These are phyloP conservation scores for Tinamus major DNA, from an alignment of 2,797 vertebrate species.

Conservation along the genomic window DNA sequence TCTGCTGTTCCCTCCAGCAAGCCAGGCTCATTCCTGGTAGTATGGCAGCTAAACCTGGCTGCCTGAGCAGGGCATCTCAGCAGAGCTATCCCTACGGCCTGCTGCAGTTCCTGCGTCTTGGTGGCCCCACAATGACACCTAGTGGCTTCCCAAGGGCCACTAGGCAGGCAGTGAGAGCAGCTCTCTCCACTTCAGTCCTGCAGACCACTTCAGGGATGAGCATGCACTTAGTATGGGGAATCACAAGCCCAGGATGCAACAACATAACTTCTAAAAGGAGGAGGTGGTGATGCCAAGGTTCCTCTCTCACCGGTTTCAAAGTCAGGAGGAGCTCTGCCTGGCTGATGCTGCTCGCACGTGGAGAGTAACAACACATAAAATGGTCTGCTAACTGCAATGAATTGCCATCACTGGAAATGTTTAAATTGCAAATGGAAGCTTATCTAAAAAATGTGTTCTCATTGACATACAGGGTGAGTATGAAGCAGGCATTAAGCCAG, in stretches of 20 bases:
- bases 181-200: background rate
- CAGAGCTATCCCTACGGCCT: too few species aligned
- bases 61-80: too few species aligned
- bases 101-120: too few species aligned
- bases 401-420: rapidly evolving
- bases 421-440: rapidly evolving
- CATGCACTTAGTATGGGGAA: background rate
- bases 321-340: background rate
- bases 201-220: background rate
- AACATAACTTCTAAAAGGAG: background rate
- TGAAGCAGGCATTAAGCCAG: background rate
- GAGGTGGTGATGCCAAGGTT: background rate
- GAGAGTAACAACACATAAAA: background rate
- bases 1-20: rapidly evolving
- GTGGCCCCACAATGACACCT: background rate
- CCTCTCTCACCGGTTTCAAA: background rate
- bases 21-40: rapidly evolving
- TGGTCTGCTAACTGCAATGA: rapidly evolving
- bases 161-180: background rate
- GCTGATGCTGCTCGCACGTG: too few species aligned
- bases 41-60: rapidly evolving
- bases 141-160: background rate
- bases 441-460: rapidly evolving
- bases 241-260: background rate
- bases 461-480: rapidly evolving